Base-by-base conservation (phyloP, 2,797 vertebrate species). In the Hypotaenidia philippensis region DNA sequence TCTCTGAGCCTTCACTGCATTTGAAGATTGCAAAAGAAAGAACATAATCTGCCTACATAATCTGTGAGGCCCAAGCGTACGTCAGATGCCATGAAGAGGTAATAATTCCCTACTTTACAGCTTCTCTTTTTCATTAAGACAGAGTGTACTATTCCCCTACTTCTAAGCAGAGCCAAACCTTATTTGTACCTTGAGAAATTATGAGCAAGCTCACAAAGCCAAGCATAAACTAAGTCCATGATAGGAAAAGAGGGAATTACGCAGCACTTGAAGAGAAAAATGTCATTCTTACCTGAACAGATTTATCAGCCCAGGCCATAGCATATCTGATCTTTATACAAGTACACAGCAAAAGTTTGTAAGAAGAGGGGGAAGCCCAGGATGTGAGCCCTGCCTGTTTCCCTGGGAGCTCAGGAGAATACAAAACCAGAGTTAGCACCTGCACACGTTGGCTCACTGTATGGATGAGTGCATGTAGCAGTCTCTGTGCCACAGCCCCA, bases 161-260 rank as follows among this genome's bases (percentile, higher is more conserved):
- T 83, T 72, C 50, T 17, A 91, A 72, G 68, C 53, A 89, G 49
- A n/a, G 27, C 13, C 79, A 83, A 71, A 68, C 9, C 7, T 72
- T 44, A 2, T n/a, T 64, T 41, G 13, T 50, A 31, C n/a, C 32
- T 78, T 34, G 25, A 70, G 52, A 92, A 89, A 81, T 40, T 17
- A 47, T 10, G 5, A 69, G 15, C 25, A 66, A 81, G 52, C 71
- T 84, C 50, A 82, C 40, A 87, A 89, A 85, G 32, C 36, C 34
- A 60, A 11, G n/a, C 15, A 50, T 16, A 83, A 82, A 77, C 12
- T 60, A 36, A 84, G 59, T 40, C 75, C 14, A 36, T 22, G 11
- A 40, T 4, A 63, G 49, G 47, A 61, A 70, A 82, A 55, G 31
- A 40, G 19, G 50, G n/a, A 70, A 36, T 80, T 69, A 53, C 55